A percentile compares a stretch with the other conserved stretches of the same genome.
Conservation (phyloP, 30 jellyfish, hydroid and myxozoan genomes). For the Aurelia sp. region DNA sequence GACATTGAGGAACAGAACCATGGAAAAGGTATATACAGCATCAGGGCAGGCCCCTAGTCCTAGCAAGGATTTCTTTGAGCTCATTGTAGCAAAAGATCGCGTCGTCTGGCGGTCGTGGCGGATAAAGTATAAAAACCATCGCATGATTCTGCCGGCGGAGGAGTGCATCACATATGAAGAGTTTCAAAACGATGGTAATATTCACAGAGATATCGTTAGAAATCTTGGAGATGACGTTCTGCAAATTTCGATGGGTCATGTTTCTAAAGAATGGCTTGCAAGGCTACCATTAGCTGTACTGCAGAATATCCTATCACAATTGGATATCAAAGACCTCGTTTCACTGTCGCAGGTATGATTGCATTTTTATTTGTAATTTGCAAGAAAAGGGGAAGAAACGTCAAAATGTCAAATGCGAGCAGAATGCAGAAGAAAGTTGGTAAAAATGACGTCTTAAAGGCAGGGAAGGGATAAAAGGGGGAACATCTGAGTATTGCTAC, state of each 20-base stretch:
- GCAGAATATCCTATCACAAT: conserved; percentile 24
- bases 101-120: conserved; percentile 87
- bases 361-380: too few relatives aligned
- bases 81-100: conserved; percentile 55
- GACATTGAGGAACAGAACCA: conserved; percentile 18
- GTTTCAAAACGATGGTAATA: conserved; percentile 57
- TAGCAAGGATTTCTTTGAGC: conserved; percentile 82
- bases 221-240: conserved; percentile 81
- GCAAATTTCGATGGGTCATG: conserved; percentile 72
- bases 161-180: conserved; percentile 57
- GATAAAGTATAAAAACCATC: conserved; percentile 58
- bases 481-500: too few relatives aligned
- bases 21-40: conserved; percentile 67
- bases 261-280: conserved; percentile 74
- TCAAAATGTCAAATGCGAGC: too few relatives aligned
- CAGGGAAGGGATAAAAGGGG: too few relatives aligned
- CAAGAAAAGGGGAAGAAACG: too few relatives aligned
- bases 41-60: conserved; percentile 94
- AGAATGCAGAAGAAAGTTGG: too few relatives aligned
- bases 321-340: conserved; percentile 50
- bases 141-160: conserved; percentile 73
- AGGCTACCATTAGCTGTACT: conserved; percentile 66
- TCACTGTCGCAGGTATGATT: conserved; percentile 67
- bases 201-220: conserved; percentile 53
- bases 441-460: too few relatives aligned